Percentiles rank a stretch among this genome's conserved stretches.
Evolutionary conservation across 2,888 invertebrate species (phyloP).

Genomic region (Mystacides longicornis): DNA sequence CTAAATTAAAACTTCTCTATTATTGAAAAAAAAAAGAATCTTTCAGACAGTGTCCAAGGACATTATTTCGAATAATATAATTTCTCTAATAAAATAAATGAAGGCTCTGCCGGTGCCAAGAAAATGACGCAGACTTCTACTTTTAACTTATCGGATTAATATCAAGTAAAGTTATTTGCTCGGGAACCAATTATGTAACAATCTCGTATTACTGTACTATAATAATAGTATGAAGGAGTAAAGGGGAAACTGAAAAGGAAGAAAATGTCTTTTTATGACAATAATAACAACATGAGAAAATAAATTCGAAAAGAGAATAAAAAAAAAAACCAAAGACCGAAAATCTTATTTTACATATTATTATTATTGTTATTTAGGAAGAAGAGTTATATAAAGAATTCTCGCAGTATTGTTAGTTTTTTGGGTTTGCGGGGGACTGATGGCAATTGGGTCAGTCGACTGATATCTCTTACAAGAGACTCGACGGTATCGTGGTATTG

Average conservation of each 20-base stretch:
- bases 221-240: neutral
- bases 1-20: too few species aligned
- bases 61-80: too few species aligned
- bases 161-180: neutral
- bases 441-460: neutral
- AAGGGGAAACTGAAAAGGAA: too few species aligned
- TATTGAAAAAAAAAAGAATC: too few species aligned
- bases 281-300: neutral
- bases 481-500: neutral
- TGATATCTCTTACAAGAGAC: neutral
- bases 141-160: neutral
- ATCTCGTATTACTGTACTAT: too few species aligned
- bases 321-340: neutral
- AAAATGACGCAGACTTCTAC: neutral
- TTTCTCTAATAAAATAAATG: too few species aligned
- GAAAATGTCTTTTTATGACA: neutral
- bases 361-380: too few species aligned
- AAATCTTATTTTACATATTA: constrained; percentile 2
- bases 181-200: neutral
- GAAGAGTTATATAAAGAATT: constrained; percentile 2
- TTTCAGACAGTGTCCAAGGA: too few species aligned
- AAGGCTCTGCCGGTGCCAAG: neutral
- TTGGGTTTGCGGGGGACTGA: neutral
- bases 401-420: neutral
- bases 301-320: neutral